Evolutionary conservation across 1,140 invertebrate genomes (phyloP).

Genomic region (Drosophila kurseongensis): DNA sequence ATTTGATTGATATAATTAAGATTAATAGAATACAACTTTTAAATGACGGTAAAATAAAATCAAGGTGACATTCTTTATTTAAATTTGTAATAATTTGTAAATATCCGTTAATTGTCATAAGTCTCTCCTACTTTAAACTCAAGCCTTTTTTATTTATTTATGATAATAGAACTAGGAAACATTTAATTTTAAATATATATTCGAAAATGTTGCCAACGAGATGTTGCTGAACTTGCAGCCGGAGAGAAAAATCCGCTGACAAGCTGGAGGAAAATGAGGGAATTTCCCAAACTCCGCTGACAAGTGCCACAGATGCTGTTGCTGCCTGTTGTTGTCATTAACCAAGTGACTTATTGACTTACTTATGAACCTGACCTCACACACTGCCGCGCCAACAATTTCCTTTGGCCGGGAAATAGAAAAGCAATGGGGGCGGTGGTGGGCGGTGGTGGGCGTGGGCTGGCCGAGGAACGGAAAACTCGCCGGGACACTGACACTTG

Average conservation of each 20-base stretch:
- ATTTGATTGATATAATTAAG: no score
- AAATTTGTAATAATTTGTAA: no score
- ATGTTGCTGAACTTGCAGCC: conserved; percentile 37
- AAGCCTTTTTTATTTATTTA: no score
- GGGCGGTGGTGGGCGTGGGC: neutral
- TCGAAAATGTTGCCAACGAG: conserved; percentile 37
- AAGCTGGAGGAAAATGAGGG: conserved; percentile 16
- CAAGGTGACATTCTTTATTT: no score
- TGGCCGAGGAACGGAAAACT: neutral
- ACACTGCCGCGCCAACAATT: conserved; percentile 38
- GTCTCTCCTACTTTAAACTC: no score
- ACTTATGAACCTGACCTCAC: conserved; percentile 80
- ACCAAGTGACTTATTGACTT: conserved; percentile 80
- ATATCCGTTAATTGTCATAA: no score
- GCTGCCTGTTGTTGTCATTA: conserved; percentile 64
- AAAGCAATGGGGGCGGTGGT: neutral
- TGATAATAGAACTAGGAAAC: neutral
- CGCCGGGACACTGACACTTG: conserved; percentile 30
- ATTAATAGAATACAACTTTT: no score
- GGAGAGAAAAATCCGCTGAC: conserved; percentile 29
- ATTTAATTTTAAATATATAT: neutral
- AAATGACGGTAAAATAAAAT: no score
- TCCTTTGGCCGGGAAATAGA: conserved; percentile 7
- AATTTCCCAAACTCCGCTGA: conserved; percentile 40
- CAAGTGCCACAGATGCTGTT: conserved; percentile 9